phyloP scores from a whole-genome alignment of 2,888 invertebrate species.

The Calephelis perditalis region DNA sequence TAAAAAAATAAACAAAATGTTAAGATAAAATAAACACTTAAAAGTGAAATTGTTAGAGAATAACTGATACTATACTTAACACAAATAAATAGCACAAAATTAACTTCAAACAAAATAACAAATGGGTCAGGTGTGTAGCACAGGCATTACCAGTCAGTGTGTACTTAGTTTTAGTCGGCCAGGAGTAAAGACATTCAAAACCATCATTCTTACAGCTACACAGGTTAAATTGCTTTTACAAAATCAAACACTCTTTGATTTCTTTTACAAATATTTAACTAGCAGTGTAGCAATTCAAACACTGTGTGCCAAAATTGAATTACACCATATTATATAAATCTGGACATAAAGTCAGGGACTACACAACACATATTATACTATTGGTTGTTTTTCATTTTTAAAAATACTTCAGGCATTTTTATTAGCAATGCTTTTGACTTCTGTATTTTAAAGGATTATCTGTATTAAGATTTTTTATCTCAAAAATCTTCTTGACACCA shows the following conservation, averaged over 20 bases:
- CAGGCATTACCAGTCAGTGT: conserved; percentile 8
- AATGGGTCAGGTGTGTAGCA: conserved; percentile 43
- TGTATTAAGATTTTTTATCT: no score
- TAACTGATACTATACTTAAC: conserved; percentile 69
- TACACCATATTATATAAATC: conserved; percentile 23
- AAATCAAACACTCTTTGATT: neutral
- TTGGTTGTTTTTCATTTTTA: conserved; percentile 29
- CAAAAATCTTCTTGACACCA: no score
- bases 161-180: conserved; percentile 7
- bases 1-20: conserved; percentile 54
- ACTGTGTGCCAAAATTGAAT: conserved; percentile 24
- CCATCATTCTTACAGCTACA: neutral
- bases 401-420: conserved; percentile 33
- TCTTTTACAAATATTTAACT: conserved; percentile 2
- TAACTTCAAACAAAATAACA: conserved; percentile 46
- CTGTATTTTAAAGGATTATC: no score
- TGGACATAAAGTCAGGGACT: conserved; percentile 50
- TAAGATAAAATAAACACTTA: conserved; percentile 59
- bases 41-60: conserved; percentile 57
- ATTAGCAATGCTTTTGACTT: conserved; percentile 13
- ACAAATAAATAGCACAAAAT: conserved; percentile 53
- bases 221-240: conserved; percentile 1
- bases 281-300: conserved; percentile 14
- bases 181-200: conserved; percentile 9
- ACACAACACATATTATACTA: conserved; percentile 63